These are phyloP conservation scores for Myiopsitta monachus DNA, from an alignment of 2,113 vertebrate genomes.

Conservation along the genomic window DNA sequence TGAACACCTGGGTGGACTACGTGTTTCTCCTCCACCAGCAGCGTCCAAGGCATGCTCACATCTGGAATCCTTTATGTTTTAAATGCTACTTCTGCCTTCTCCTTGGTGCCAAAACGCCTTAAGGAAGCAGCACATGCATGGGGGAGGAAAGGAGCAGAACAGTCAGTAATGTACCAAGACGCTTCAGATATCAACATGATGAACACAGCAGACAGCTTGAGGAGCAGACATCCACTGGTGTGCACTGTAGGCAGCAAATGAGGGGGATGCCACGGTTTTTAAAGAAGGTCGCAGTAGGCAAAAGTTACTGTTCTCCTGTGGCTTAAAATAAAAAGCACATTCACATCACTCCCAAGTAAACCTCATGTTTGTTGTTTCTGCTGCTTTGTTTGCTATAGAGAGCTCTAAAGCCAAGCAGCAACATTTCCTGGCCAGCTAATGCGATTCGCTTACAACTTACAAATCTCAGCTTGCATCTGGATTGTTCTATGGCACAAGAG, in stretches of 20 bases:
- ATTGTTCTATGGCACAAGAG: not conserved
- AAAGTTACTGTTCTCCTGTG: not conserved
- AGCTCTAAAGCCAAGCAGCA: not conserved
- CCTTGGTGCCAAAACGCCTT: not conserved
- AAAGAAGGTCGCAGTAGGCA: not conserved
- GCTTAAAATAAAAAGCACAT: not conserved
- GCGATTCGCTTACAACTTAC: not conserved
- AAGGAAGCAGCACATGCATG: not conserved
- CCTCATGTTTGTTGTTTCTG: not conserved
- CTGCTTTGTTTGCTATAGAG: not conserved
- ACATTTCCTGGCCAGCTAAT: not conserved
- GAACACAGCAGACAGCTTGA: not conserved
- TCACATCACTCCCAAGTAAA: not conserved
- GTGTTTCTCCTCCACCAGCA: not conserved
- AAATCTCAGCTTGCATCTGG: not conserved
- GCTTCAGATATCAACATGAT: not conserved
- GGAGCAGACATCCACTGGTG: not conserved
- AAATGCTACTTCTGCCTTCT: not conserved
- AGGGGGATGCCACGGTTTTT: not conserved
- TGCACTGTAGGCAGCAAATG: not conserved
- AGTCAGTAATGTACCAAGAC: not conserved
- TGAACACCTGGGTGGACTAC: not conserved
- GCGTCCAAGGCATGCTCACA: not conserved
- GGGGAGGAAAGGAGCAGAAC: not conserved
- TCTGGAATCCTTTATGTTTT: conserved; percentile 13